These are phyloP conservation scores for Panopea generosa DNA, from an alignment of 2,888 invertebrate species.

Conservation along the genomic window DNA sequence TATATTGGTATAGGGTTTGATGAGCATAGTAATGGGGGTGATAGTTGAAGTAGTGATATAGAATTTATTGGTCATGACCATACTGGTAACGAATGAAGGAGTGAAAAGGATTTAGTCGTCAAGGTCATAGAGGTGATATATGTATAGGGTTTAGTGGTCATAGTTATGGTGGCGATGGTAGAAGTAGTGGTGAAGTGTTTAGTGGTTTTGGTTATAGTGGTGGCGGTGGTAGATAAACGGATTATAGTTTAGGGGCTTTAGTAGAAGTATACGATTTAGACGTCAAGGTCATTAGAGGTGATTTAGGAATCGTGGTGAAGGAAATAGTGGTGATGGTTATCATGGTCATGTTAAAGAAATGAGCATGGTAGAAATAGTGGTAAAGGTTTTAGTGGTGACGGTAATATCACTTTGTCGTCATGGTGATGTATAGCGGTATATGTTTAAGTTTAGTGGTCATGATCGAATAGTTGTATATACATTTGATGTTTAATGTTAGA, in stretches of 20 bases:
- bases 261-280: background rate
- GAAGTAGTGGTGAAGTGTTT: background rate
- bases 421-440: background rate
- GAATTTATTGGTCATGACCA: too few relatives aligned
- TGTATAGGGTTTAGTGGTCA: too few relatives aligned
- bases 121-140: too few relatives aligned
- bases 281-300: background rate
- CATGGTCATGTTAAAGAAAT: background rate
- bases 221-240: background rate
- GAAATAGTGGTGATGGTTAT: background rate
- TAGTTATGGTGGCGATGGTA: background rate
- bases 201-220: too few relatives aligned
- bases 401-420: background rate
- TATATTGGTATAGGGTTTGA: too few relatives aligned
- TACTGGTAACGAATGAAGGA: too few relatives aligned
- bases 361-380: background rate
- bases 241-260: background rate
- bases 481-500: too few relatives aligned
- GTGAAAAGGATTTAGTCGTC: too few relatives aligned
- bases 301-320: background rate
- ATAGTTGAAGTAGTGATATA: too few relatives aligned
- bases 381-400: background rate
- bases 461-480: too few relatives aligned
- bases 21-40: too few relatives aligned
- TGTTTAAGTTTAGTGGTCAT: background rate